Evolutionary conservation across 2,113 vertebrate genomes (phyloP).

Genomic region (Psammodynastes pulverulentus): DNA sequence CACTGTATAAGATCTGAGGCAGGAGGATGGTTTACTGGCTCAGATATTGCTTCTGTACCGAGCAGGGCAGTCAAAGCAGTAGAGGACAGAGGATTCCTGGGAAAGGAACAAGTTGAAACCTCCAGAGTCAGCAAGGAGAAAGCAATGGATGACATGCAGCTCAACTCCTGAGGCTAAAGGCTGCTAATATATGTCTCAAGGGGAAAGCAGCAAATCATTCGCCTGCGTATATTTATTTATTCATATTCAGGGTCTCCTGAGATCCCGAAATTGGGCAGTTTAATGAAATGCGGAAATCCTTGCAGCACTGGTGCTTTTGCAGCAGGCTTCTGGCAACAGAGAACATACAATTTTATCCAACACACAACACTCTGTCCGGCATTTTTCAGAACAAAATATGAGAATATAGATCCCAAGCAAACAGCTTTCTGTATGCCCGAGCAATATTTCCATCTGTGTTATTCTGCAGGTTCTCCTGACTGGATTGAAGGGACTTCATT

Average conservation of each 20-base stretch:
- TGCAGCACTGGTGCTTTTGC: not conserved
- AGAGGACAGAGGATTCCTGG: not conserved
- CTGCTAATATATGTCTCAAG: not conserved
- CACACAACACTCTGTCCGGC: not conserved
- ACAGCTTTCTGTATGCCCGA: not conserved
- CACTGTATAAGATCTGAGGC: not conserved
- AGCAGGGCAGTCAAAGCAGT: not conserved
- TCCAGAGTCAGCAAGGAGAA: not conserved
- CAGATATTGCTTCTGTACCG: not conserved
- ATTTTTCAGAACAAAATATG: not conserved
- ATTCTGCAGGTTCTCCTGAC: not conserved
- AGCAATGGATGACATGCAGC: not conserved
- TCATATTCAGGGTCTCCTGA: not conserved
- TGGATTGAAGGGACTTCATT: not conserved
- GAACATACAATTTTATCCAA: not conserved
- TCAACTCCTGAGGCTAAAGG: not conserved
- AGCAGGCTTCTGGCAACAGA: not conserved
- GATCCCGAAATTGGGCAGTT: not conserved
- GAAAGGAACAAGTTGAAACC: not conserved
- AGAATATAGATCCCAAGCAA: not conserved
- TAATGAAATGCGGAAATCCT: constrained; percentile 8
- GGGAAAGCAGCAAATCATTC: not conserved
- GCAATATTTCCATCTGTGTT: not conserved
- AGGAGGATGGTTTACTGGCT: not conserved
- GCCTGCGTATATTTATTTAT: not conserved